A percentile compares a stretch with the other conserved stretches of the same genome.
Evolutionary conservation across 2,888 invertebrate species (phyloP).

Genomic region (Matsumyia berberina): DNA sequence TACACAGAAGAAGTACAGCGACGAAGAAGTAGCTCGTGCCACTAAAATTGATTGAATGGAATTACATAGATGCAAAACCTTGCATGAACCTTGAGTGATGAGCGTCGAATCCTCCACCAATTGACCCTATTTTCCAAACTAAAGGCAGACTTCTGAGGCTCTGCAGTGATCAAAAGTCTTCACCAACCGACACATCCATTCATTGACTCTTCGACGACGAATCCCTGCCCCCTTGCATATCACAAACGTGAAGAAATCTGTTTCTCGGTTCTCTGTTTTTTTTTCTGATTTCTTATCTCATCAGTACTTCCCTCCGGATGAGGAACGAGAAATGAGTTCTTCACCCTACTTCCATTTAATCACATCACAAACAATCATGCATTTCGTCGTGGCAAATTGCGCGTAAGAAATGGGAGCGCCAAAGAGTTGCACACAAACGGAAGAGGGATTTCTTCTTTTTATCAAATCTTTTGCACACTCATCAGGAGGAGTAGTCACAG

Average conservation of each 20-base stretch:
- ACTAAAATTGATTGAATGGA: too few relatives aligned
- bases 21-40: too few relatives aligned
- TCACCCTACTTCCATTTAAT: slow-evolving; percentile 64
- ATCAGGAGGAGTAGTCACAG: neutral
- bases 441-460: slow-evolving; percentile 37
- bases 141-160: too few relatives aligned
- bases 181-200: neutral
- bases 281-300: slow-evolving; percentile 55
- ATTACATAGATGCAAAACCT: too few relatives aligned
- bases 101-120: too few relatives aligned
- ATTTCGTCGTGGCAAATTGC: slow-evolving; percentile 50
- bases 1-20: too few relatives aligned
- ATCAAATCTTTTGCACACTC: slow-evolving; percentile 43
- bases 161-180: too few relatives aligned
- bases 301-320: slow-evolving; percentile 70
- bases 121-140: too few relatives aligned
- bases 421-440: slow-evolving; percentile 43
- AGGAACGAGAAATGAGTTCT: slow-evolving; percentile 65
- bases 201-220: neutral
- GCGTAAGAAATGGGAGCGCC: slow-evolving; percentile 41
- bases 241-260: slow-evolving; percentile 12
- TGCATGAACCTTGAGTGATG: too few relatives aligned
- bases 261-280: neutral
- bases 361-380: slow-evolving; percentile 59
- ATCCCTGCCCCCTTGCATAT: neutral